Percentiles rank a stretch among this genome's conserved stretches.
Conservation (phyloP, 2,113 vertebrate species). For the Phocoena phocoena region DNA sequence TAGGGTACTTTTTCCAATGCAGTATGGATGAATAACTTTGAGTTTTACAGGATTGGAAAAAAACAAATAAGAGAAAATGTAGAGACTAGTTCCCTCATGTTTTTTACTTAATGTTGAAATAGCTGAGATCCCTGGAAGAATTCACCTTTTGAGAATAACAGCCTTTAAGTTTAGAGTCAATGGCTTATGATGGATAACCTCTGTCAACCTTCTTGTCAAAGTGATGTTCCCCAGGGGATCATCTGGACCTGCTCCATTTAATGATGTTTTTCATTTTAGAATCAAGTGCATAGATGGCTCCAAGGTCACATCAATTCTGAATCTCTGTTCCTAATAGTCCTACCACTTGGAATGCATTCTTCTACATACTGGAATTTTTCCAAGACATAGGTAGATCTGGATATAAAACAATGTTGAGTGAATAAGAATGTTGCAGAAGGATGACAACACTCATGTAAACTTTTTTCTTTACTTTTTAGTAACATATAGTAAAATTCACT, state of each 20-base stretch:
- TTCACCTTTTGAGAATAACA: background rate
- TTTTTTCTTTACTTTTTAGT: background rate
- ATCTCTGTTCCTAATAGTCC: background rate
- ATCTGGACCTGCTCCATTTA: background rate
- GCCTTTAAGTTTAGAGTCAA: background rate
- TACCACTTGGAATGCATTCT: background rate
- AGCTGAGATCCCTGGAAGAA: background rate
- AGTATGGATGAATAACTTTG: background rate
- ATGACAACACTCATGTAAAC: background rate
- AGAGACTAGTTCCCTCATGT: background rate
- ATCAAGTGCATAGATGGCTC: background rate
- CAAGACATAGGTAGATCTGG: background rate
- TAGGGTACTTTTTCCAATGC: background rate
- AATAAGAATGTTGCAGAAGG: background rate
- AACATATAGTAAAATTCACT: background rate
- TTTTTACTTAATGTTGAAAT: background rate
- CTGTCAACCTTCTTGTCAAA: background rate
- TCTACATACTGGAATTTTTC: background rate
- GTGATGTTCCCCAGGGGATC: background rate
- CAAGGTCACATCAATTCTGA: background rate
- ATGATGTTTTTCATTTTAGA: constrained; percentile 7
- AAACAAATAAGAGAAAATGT: background rate
- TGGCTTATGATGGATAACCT: background rate
- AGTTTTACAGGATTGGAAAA: background rate
- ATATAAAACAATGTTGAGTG: background rate